Conservation (phyloP, 2,797 vertebrate species). For the Glyptemys insculpta region DNA sequence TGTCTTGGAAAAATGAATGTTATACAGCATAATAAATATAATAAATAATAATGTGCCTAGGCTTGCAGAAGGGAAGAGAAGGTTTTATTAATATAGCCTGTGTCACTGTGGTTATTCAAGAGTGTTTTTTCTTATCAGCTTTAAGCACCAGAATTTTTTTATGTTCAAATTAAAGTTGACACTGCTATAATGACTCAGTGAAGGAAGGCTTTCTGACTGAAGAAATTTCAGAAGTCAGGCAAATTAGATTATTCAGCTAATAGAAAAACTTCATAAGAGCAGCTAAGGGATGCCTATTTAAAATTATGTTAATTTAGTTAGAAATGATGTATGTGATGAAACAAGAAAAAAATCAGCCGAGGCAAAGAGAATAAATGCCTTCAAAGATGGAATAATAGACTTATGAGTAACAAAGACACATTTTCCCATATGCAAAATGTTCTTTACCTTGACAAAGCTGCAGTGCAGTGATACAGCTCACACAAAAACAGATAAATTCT, state of each 20-base stretch:
- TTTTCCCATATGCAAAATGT: background rate
- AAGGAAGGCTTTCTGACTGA: background rate
- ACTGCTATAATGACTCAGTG: background rate
- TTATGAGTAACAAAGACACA: background rate
- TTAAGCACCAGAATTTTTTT: background rate
- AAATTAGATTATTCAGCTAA: conserved; percentile 25
- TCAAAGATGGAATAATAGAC: background rate
- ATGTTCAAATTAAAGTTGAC: conserved; percentile 33
- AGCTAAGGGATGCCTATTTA: background rate
- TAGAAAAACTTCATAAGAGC: background rate
- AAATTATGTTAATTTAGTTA: background rate
- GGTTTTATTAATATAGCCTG: background rate
- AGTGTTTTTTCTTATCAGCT: background rate
- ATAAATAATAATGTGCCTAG: conserved; percentile 33
- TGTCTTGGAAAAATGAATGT: background rate
- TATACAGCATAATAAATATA: background rate
- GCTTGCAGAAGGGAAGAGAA: background rate
- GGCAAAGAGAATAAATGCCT: background rate
- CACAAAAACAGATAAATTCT: background rate
- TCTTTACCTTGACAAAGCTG: background rate
- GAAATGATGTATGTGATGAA: background rate
- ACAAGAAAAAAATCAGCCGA: background rate
- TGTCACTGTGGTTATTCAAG: background rate
- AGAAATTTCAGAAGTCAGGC: background rate
- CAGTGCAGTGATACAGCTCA: background rate